Evolutionary conservation across 2,888 invertebrate genomes (phyloP), one percentile per base, ranked within the genome.

Genomic region (Chrysolina americana): DNA sequence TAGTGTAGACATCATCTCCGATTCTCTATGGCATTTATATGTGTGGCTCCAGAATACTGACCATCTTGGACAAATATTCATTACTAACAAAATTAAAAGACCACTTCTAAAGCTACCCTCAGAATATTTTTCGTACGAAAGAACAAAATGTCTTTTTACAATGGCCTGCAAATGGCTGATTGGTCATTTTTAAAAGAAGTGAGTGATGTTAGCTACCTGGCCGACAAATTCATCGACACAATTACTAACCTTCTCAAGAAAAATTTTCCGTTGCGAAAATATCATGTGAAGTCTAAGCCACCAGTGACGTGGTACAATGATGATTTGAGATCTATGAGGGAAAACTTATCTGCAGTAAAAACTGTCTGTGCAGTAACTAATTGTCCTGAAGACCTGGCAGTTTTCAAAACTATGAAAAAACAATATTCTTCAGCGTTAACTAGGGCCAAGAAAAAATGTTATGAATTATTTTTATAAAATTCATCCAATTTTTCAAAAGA

Each of bases 251-350:
- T 48, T 48, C 48, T 48, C 15, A 48, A 48, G 9, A 48, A 48
- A 48, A 48, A 48, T 15, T 48, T 48, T 48, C 48, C 11, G 13
- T 48, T 48, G 13, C 48, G 48, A 15, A 48, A 48, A 15, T 48
- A 48, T 48, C 48, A 48, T n/a, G 48, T 13, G n/a, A 48, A 48
- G 48, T 48, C 48, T 48, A 15, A 48, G 48, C 48, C 48, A 48
- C 48, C 48, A 13, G 48, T 13, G 48, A 48, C 15, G 4, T 48
- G 48, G n/a, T n/a, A n/a, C n/a, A n/a, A n/a, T n/a, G n/a, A n/a
- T n/a, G n/a, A n/a, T n/a, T n/a, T n/a, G n/a, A n/a, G n/a, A n/a
- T n/a, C n/a, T n/a, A n/a, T n/a, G n/a, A n/a, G n/a, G n/a, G n/a
- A n/a, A n/a, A n/a, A n/a, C n/a, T n/a, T n/a, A n/a, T n/a, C n/a